Conservation (phyloP, 2,797 vertebrate genomes). For the Pagetopsis macropterus region DNA sequence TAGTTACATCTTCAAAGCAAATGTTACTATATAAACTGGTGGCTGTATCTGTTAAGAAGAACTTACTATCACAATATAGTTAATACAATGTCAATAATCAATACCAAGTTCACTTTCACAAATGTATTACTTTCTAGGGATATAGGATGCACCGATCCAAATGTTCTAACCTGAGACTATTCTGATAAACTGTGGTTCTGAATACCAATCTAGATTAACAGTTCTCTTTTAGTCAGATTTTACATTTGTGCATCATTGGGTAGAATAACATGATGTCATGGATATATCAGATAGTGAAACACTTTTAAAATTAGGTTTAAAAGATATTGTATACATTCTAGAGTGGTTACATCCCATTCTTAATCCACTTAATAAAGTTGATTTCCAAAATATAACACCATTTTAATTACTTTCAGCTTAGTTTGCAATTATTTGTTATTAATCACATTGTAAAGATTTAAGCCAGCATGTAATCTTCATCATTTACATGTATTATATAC, state of each 20-base stretch:
- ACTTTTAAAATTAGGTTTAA: background rate
- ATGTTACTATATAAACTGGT: background rate
- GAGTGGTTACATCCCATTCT: too few species aligned
- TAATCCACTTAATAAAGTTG: too few species aligned
- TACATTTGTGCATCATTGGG: background rate
- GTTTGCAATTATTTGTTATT: background rate
- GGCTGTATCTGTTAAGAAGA: too few species aligned
- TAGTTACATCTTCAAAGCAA: background rate
- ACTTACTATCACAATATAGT: too few species aligned
- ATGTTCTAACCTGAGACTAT: too few species aligned
- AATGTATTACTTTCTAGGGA: background rate
- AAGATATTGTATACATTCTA: too few species aligned
- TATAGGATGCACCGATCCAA: background rate
- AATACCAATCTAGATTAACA: background rate
- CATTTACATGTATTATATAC: background rate
- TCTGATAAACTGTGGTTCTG: background rate
- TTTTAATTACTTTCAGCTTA: background rate
- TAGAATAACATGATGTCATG: too few species aligned
- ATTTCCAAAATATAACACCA: too few species aligned
- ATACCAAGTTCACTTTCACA: background rate
- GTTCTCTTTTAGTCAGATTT: background rate
- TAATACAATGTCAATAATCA: background rate
- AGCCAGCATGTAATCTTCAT: background rate
- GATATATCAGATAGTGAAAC: background rate
- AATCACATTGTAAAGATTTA: background rate